Percentiles rank a stretch among this genome's conserved stretches.
Conservation (phyloP, 1,140 invertebrate species). For the Aphidius ervi region DNA sequence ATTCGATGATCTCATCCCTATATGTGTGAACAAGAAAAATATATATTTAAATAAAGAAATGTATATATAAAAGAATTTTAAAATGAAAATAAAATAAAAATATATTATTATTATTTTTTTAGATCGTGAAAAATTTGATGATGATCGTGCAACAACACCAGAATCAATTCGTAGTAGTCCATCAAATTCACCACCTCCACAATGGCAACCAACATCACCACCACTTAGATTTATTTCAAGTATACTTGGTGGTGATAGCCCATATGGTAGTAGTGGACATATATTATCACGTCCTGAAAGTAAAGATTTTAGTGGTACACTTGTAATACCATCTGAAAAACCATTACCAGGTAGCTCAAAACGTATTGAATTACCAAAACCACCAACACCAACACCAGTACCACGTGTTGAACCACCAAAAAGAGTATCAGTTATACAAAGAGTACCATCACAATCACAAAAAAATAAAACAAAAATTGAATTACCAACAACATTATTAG, state of each 20-base stretch:
- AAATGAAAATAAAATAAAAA: no score
- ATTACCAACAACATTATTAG: conserved; percentile 37
- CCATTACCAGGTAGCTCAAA: conserved; percentile 49
- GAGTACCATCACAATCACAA: conserved; percentile 62
- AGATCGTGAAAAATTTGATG: conserved; percentile 49
- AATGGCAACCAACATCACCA: conserved; percentile 38
- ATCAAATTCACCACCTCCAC: conserved; percentile 40
- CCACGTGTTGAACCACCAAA: conserved; percentile 48
- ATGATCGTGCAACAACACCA: conserved; percentile 47
- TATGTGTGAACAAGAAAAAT: no score
- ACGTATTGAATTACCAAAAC: conserved; percentile 52
- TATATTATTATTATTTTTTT: conserved; percentile 18
- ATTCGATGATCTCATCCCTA: no score
- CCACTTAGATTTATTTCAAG: conserved; percentile 71
- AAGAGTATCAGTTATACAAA: conserved; percentile 74
- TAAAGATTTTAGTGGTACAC: conserved; percentile 66
- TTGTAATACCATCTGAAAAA: conserved; percentile 53
- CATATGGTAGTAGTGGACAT: conserved; percentile 68
- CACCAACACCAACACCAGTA: conserved; percentile 55
- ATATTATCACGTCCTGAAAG: conserved; percentile 72
- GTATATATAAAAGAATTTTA: no score
- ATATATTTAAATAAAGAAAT: no score
- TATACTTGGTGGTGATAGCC: conserved; percentile 70
- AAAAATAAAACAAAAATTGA: conserved; percentile 44
- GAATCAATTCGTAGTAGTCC: conserved; percentile 44